Evolutionary conservation across 2,888 invertebrate genomes (phyloP).

Genomic region (Leucoptera coffeella): DNA sequence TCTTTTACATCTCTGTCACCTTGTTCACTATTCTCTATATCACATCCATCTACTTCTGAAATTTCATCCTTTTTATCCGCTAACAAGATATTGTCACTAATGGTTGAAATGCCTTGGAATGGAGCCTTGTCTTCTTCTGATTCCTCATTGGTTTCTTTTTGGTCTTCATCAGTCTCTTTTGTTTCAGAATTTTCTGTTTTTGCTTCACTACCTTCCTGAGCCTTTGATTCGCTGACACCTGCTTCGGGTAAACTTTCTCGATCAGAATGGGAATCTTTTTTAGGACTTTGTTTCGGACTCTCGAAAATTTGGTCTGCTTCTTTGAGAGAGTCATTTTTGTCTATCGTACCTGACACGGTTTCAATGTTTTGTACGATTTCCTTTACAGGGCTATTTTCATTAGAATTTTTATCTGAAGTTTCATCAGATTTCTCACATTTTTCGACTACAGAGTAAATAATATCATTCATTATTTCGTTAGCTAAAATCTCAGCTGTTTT

Average conservation of each 20-base stretch:
- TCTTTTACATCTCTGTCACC: slow-evolving; percentile 42
- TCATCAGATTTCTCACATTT: slow-evolving; percentile 9
- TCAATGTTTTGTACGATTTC: too few relatives aligned
- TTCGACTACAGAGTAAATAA: slow-evolving; percentile 20
- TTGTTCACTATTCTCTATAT: slow-evolving; percentile 50
- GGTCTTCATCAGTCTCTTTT: slow-evolving; percentile 18
- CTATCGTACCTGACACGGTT: too few relatives aligned
- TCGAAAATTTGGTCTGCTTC: too few relatives aligned
- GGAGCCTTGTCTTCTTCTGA: slow-evolving; percentile 32
- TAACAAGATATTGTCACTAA: slow-evolving; percentile 63
- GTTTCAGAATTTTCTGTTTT: slow-evolving; percentile 6
- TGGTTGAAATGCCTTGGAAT: slow-evolving; percentile 66
- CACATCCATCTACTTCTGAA: slow-evolving; percentile 16
- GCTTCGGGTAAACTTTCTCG: not conserved
- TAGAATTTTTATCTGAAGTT: slow-evolving; percentile 19
- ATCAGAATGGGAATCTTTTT: not conserved
- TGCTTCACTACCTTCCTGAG: not conserved
- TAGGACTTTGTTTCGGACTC: not conserved
- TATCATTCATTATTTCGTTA: slow-evolving; percentile 25
- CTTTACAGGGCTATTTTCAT: slow-evolving; percentile 6
- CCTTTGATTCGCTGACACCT: not conserved
- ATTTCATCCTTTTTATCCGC: slow-evolving; percentile 29
- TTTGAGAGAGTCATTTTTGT: too few relatives aligned
- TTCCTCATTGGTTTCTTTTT: slow-evolving; percentile 21
- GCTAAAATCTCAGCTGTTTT: slow-evolving; percentile 25